Evolutionary conservation across 2,888 invertebrate species (phyloP), one percentile per base, ranked within the genome.

Genomic region (Cosmia trapezina): DNA sequence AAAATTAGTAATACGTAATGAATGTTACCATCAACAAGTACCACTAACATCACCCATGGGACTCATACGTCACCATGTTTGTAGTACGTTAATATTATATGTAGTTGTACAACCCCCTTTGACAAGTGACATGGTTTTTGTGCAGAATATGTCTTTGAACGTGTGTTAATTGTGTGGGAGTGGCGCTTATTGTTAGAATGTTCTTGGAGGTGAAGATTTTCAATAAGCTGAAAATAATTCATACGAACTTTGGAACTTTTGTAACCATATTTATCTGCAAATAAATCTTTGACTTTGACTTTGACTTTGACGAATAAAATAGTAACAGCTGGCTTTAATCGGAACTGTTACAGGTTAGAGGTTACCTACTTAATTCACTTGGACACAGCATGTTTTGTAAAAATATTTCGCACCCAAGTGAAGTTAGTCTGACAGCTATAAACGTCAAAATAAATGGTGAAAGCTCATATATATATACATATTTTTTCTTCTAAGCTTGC

Each of bases 61-160:
- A 53, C 79, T 73, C 68, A 79, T 88, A 85, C 57, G 70, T 82
- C 68, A 76, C 74, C 69, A 66, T 83, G 84, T 88, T 68, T 78
- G 75, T 78, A 81, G 56, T 78, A 64, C 63, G 72, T 83, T 81
- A 82, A 83, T 81, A 81, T 84, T 84, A 65, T 79, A 61, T 62
- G 19, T 47, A 82, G 81, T 81, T 77, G 41, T 69, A 70, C 65
- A 60, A 64, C 59, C 43, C 63, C 45, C 53, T 74, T 54, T 64
- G 64, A 76, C 71, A 47, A 66, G 57, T 67, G 37, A 71, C 71
- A 78, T 57, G 28, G 43, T 37, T 65, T 33, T 49, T 49, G 37
- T 56, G 37, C 8, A 28, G 41, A 11, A 54, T 70, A 47, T 71
- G 77, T 64, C 19, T 72, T 64, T 72, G n/a, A 62, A 19, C 12